These are phyloP conservation scores for Diorhabda sublineata DNA, from an alignment of 1,140 invertebrate species.

Conservation along the genomic window DNA sequence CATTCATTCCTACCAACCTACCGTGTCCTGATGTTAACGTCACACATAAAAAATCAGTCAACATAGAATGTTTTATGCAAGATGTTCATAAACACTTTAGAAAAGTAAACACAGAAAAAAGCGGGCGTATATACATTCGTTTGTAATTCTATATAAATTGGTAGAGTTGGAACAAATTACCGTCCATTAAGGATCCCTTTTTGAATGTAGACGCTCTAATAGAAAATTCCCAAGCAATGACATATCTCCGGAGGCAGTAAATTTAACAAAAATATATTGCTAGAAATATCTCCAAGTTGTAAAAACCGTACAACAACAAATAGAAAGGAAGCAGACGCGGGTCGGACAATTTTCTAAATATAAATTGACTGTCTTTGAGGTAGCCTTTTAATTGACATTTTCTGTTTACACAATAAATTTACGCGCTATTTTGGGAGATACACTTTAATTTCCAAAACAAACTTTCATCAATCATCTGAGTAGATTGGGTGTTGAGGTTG, in stretches of 20 bases:
- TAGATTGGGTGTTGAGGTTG: neutral
- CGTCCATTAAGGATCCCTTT: neutral
- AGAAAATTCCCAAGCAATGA: neutral
- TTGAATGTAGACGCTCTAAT: slow-evolving; percentile 1
- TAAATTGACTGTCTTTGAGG: slow-evolving; percentile 20
- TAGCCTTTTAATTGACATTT: slow-evolving; percentile 20
- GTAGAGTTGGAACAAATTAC: neutral
- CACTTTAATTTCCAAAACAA: slow-evolving; percentile 21
- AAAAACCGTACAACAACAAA: slow-evolving; percentile 19
- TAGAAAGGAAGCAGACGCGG: slow-evolving; percentile 16
- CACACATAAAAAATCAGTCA: no score
- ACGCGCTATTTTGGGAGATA: slow-evolving; percentile 16
- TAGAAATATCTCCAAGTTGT: slow-evolving; percentile 20
- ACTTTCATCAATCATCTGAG: slow-evolving; percentile 18
- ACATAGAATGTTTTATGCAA: neutral
- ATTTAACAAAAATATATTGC: slow-evolving; percentile 17
- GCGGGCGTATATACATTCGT: neutral
- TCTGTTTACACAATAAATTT: slow-evolving; percentile 21
- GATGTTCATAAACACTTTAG: slow-evolving; percentile 2
- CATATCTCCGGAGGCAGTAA: slow-evolving; percentile 7
- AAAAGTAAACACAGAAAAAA: neutral
- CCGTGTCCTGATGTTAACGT: no score
- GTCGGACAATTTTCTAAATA: slow-evolving; percentile 14
- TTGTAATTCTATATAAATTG: slow-evolving; percentile 3
- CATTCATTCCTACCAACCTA: no score